These are phyloP conservation scores for Ophiothrix spiculata DNA, from an alignment of 35 echinoderm and acorn worm genomes.

Conservation along the genomic window DNA sequence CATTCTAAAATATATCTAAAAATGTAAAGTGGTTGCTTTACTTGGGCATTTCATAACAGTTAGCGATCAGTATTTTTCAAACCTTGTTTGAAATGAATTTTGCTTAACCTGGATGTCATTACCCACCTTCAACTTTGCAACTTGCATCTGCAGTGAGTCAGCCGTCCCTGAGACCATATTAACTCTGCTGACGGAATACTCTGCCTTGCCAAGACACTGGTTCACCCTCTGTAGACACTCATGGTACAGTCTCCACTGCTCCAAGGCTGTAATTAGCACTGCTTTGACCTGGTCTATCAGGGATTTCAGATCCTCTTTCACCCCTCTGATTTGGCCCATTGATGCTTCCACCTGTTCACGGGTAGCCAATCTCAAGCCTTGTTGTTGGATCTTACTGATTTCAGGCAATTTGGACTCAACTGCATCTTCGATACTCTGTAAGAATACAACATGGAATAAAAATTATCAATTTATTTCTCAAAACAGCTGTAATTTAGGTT, in stretches of 20 bases:
- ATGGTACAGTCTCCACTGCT: constrained; percentile 77
- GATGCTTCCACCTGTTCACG: constrained; percentile 38
- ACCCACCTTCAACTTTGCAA: constrained; percentile 73
- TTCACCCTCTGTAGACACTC: constrained; percentile 63
- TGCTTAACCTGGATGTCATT: background rate
- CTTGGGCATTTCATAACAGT: too few species aligned
- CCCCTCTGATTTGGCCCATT: constrained; percentile 36
- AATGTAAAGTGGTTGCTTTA: background rate
- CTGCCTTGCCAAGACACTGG: constrained; percentile 74
- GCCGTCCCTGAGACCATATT: constrained; percentile 70
- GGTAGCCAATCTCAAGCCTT: constrained; percentile 53
- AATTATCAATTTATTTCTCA: constrained; percentile 51
- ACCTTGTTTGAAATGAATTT: background rate
- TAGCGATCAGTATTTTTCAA: background rate
- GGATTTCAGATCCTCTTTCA: constrained; percentile 28
- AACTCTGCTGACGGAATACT: constrained; percentile 78
- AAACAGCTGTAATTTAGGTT: too few species aligned
- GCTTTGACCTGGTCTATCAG: constrained; percentile 47
- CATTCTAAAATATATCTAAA: background rate
- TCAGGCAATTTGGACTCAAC: constrained; percentile 60
- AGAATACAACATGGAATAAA: constrained; percentile 58
- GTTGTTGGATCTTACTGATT: constrained; percentile 44
- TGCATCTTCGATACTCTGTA: constrained; percentile 57
- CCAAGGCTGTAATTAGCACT: constrained; percentile 50
- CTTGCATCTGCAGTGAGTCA: constrained; percentile 66